phyloP scores from a whole-genome alignment of 2,113 vertebrate species.

The Leptocoma aspasia region DNA sequence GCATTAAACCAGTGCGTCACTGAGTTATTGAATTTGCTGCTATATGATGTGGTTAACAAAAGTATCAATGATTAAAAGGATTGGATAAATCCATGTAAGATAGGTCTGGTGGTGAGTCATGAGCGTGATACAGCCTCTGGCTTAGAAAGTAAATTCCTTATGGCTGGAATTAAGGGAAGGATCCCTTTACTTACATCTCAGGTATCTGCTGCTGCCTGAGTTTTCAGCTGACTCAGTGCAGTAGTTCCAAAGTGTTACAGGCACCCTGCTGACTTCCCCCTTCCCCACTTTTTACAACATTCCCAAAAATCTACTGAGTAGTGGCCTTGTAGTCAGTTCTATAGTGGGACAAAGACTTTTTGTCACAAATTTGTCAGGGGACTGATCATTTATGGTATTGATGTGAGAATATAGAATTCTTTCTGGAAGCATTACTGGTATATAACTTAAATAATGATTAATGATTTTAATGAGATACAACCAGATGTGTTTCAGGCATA shows the following conservation, averaged over 20 bases:
- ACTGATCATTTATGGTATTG: neutral
- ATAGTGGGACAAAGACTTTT: neutral
- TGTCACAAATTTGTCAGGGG: neutral
- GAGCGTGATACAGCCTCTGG: neutral
- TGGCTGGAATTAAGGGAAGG: neutral
- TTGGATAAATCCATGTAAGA: neutral
- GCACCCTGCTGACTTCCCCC: accelerated
- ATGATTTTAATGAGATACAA: neutral
- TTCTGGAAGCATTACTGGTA: neutral
- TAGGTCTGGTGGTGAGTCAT: neutral
- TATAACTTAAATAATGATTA: neutral
- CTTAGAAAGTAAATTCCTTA: neutral
- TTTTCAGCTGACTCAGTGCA: neutral
- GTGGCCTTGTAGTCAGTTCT: neutral
- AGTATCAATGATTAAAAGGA: neutral
- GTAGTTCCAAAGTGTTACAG: accelerated
- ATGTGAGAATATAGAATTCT: neutral
- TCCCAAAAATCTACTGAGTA: neutral
- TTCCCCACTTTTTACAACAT: neutral
- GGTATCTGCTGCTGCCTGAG: neutral
- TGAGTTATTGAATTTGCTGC: neutral
- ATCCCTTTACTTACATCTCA: neutral
- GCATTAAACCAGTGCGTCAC: neutral
- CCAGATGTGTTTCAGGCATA: neutral
- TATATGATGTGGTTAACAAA: neutral